These are phyloP conservation scores for Numida meleagris DNA, from an alignment of 2,113 vertebrate genomes.

Conservation along the genomic window DNA sequence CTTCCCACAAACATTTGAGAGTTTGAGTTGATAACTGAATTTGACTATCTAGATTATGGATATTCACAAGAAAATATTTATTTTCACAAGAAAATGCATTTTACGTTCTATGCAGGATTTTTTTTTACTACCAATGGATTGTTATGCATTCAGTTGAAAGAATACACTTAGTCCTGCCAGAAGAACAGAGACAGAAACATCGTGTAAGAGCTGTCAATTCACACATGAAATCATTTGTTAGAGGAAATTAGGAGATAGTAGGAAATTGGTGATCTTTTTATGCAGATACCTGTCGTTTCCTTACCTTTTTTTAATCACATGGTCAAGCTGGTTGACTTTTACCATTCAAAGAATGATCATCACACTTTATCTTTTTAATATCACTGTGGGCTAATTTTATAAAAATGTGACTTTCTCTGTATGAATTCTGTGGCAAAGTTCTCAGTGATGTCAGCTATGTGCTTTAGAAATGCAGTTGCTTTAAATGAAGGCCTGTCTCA, in stretches of 20 bases:
- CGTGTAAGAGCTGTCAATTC: neutral
- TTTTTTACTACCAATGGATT: neutral
- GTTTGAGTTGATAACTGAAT: neutral
- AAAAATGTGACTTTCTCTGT: neutral
- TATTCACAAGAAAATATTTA: neutral
- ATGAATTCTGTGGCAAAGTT: neutral
- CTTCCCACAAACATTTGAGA: neutral
- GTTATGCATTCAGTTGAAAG: neutral
- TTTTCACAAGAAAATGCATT: neutral
- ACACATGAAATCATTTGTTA: neutral
- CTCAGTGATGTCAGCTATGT: neutral
- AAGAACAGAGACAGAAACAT: neutral
- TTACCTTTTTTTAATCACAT: neutral
- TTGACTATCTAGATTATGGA: neutral
- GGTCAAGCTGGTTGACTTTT: neutral
- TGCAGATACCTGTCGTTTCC: neutral
- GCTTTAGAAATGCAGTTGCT: neutral
- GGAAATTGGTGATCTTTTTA: neutral
- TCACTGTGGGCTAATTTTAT: neutral
- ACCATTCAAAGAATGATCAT: neutral
- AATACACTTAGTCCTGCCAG: neutral
- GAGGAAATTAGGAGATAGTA: neutral
- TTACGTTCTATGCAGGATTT: neutral
- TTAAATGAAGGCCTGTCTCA: neutral
- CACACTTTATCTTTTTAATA: neutral